Evolutionary conservation across 2,797 vertebrate genomes (phyloP).

Genomic region (Squalus acanthias): DNA sequence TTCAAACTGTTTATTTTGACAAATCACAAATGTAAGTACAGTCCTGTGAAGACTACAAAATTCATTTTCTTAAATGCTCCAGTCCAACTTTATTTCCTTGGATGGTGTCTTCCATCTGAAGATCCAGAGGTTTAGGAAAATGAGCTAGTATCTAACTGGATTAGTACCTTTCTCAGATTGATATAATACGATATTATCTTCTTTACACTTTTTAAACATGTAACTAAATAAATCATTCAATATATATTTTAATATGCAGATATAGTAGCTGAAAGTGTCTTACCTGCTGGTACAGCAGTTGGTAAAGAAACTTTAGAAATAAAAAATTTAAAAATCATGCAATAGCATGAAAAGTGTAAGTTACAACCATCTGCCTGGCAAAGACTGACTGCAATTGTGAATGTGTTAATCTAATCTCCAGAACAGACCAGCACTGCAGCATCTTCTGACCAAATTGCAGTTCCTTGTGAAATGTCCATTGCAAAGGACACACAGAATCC

Average conservation of each 20-base stretch:
- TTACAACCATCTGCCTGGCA: conserved; percentile 32
- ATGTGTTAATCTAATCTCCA: conserved; percentile 28
- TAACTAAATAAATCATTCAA: conserved; percentile 32
- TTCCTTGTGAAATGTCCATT: background rate
- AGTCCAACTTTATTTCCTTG: background rate
- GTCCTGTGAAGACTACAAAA: conserved; percentile 9
- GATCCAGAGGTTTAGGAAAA: conserved; percentile 24
- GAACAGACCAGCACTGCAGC: conserved; percentile 28
- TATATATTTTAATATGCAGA: conserved; percentile 35
- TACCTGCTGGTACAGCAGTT: conserved; percentile 37
- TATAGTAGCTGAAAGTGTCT: conserved; percentile 30
- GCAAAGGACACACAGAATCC: background rate
- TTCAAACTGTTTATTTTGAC: conserved; percentile 31
- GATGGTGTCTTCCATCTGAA: background rate
- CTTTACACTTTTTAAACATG: conserved; percentile 23
- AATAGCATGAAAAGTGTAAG: conserved; percentile 38
- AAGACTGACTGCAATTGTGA: conserved; percentile 30
- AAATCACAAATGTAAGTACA: conserved; percentile 28
- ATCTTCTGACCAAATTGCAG: conserved; percentile 14
- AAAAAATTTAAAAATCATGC: conserved; percentile 31
- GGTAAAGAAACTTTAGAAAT: conserved; percentile 34
- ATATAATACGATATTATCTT: conserved; percentile 6
- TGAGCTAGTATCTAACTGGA: conserved; percentile 18
- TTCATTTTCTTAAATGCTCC: background rate
- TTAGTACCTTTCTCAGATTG: conserved; percentile 26